Percentiles rank a stretch among this genome's conserved stretches.
Evolutionary conservation across 2,888 invertebrate genomes (phyloP).

Genomic region (Heliconius ismenius): DNA sequence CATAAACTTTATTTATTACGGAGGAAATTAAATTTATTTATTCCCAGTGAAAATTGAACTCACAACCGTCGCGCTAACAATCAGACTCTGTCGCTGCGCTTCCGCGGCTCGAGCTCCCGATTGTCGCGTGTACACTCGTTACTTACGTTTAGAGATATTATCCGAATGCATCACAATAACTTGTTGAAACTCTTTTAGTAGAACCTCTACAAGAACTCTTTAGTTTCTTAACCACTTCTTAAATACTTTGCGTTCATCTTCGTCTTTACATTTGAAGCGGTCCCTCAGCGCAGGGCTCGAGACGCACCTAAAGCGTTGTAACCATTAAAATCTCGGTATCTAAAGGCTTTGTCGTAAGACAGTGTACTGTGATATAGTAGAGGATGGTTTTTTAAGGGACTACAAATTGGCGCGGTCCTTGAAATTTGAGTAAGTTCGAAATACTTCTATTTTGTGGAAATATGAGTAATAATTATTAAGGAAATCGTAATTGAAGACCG

Average conservation of each 20-base stretch:
- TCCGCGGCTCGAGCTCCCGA: too few species aligned
- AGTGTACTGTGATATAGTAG: constrained; percentile 25
- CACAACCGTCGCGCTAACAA: too few species aligned
- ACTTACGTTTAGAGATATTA: too few species aligned
- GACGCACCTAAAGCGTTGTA: constrained; percentile 38
- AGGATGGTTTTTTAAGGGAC: constrained; percentile 16
- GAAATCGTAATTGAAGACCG: too few species aligned
- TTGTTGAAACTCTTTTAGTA: not conserved
- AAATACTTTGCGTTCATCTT: constrained; percentile 10
- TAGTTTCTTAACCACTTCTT: not conserved
- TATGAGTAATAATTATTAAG: too few species aligned
- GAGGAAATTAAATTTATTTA: too few species aligned
- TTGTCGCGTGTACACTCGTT: not conserved
- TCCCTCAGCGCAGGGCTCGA: constrained; percentile 24
- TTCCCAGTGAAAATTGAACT: too few species aligned
- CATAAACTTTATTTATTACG: too few species aligned
- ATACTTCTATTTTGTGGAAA: not conserved
- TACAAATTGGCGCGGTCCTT: not conserved
- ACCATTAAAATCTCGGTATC: constrained; percentile 45
- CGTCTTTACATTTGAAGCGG: constrained; percentile 21
- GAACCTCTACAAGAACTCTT: not conserved
- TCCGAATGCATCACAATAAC: not conserved
- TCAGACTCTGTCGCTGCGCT: too few species aligned
- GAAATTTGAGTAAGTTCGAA: not conserved
- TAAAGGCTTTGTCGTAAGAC: constrained; percentile 42